Conservation (phyloP, 2,888 invertebrate genomes). For the Drosophila nigritarsus region DNA sequence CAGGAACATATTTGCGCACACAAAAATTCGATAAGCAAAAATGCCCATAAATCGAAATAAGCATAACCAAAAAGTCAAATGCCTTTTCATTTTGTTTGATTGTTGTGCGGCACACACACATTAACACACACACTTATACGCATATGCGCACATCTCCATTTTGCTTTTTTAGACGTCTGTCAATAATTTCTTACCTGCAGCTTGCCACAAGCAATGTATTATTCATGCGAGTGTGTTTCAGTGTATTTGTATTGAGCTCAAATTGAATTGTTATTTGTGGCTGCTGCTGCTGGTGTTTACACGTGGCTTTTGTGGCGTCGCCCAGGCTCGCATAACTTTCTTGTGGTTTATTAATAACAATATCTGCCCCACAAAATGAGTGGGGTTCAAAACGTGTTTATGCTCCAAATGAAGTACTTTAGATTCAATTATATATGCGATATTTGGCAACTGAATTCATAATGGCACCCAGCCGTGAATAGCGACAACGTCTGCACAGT, state of each 20-base stretch:
- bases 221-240: constrained; percentile 51
- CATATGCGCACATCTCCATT: constrained; percentile 13
- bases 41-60: constrained; percentile 69
- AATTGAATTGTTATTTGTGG: constrained; percentile 75
- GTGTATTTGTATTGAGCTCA: constrained; percentile 65
- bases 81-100: constrained; percentile 65
- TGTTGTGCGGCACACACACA: constrained; percentile 40
- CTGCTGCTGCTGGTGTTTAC: constrained; percentile 38
- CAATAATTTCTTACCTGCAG: constrained; percentile 63
- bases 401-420: constrained; percentile 77
- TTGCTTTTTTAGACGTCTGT: constrained; percentile 54
- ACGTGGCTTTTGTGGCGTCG: constrained; percentile 41
- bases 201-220: constrained; percentile 54
- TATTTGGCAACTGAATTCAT: constrained; percentile 56
- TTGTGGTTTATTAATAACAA: constrained; percentile 45
- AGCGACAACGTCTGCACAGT: constrained; percentile 9
- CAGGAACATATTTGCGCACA: constrained; percentile 38
- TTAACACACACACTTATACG: background rate
- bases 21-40: constrained; percentile 59
- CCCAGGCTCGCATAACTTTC: constrained; percentile 33
- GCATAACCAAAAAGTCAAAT: constrained; percentile 72
- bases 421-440: constrained; percentile 71
- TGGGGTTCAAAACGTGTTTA: constrained; percentile 64
- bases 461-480: constrained; percentile 49
- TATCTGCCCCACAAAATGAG: constrained; percentile 18